Evolutionary conservation across 64 coral and sea anemone genomes (phyloP).

Genomic region (Actinia equina): DNA sequence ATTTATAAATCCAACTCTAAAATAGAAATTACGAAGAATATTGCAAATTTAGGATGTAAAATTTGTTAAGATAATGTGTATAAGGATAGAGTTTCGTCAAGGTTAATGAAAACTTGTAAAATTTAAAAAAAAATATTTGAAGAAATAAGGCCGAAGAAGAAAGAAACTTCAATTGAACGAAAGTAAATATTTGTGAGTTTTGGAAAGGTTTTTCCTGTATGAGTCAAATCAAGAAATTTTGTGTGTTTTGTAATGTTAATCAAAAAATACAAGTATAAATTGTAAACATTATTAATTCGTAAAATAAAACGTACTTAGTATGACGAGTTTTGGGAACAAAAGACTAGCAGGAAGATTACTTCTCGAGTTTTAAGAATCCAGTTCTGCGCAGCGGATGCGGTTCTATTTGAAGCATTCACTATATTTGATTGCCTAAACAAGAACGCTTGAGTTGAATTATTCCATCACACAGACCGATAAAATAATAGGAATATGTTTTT

Average conservation of each 20-base stretch:
- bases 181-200: neutral
- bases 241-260: neutral
- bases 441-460: neutral
- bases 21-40: neutral
- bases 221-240: neutral
- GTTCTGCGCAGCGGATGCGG: neutral
- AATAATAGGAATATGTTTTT: neutral
- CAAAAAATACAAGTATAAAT: neutral
- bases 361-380: neutral
- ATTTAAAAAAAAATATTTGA: neutral
- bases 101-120: neutral
- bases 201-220: neutral
- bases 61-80: neutral
- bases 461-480: neutral
- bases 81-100: neutral
- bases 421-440: neutral
- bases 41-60: neutral
- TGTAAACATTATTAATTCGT: neutral
- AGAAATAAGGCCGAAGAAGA: neutral
- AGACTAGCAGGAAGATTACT: neutral
- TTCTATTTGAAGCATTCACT: neutral
- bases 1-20: neutral
- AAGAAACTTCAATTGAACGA: neutral
- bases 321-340: neutral
- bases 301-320: neutral